Conservation (phyloP, 64 coral and sea anemone genomes). For the Porites australiensis region DNA sequence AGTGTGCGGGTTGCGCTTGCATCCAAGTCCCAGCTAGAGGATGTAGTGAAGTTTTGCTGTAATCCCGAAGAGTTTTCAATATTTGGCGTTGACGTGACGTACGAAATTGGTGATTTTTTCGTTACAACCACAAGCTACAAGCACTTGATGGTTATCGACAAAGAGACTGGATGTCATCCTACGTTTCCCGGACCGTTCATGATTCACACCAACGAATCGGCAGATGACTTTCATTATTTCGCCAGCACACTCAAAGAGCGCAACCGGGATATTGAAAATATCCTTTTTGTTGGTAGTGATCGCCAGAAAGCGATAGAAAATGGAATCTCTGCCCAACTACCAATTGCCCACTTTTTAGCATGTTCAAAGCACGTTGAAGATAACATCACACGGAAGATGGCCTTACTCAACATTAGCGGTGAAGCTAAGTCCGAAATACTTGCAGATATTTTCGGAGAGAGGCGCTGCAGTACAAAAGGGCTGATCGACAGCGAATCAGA, state of each 20-base stretch:
- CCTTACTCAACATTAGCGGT: not conserved
- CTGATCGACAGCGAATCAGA: constrained; percentile 52
- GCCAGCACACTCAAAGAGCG: constrained; percentile 27
- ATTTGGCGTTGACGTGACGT: constrained; percentile 14
- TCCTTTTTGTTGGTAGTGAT: constrained; percentile 38
- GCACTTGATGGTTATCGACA: constrained; percentile 50
- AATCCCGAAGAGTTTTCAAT: not conserved
- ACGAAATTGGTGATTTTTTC: constrained; percentile 37
- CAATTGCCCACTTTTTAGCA: constrained; percentile 15
- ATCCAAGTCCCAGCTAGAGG: constrained; percentile 21
- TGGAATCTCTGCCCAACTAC: not conserved
- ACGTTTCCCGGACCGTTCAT: constrained; percentile 50
- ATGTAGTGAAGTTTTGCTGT: constrained; percentile 34
- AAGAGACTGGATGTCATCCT: constrained; percentile 2
- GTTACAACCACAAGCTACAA: constrained; percentile 60
- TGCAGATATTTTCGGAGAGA: constrained; percentile 32
- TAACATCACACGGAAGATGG: constrained; percentile 35
- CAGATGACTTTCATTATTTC: constrained; percentile 44
- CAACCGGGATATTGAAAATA: not conserved
- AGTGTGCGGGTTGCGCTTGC: constrained; percentile 15
- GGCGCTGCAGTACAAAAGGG: not conserved
- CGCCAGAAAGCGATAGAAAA: not conserved
- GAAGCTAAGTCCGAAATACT: constrained; percentile 12
- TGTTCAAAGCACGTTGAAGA: constrained; percentile 49
- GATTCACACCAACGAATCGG: constrained; percentile 27